These are phyloP conservation scores for Tridacna gigas DNA, from an alignment of 2,888 invertebrate genomes.

Conservation along the genomic window DNA sequence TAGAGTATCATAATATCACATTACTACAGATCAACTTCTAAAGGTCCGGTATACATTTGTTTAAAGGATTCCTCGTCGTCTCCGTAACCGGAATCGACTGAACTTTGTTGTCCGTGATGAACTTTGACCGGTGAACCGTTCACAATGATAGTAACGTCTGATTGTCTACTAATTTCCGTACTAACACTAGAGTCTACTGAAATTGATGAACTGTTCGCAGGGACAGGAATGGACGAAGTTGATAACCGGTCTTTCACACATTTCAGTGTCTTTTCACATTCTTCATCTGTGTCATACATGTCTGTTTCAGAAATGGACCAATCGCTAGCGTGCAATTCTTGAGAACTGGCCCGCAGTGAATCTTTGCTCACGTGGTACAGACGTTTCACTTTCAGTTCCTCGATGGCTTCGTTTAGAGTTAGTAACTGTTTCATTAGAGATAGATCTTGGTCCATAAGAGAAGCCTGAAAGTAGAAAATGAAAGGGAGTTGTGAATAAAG, in stretches of 20 bases:
- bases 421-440: constrained; percentile 82
- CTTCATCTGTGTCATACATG: constrained; percentile 73
- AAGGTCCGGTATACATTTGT: constrained; percentile 47
- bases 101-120: constrained; percentile 65
- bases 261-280: constrained; percentile 39
- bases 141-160: constrained; percentile 65
- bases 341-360: constrained; percentile 71
- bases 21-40: constrained; percentile 54
- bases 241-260: constrained; percentile 40
- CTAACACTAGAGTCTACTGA: constrained; percentile 13
- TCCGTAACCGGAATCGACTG: constrained; percentile 70
- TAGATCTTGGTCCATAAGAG: constrained; percentile 82
- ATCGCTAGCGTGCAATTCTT: constrained; percentile 69
- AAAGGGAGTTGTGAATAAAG: not conserved
- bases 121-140: constrained; percentile 56
- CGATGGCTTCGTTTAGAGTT: constrained; percentile 82
- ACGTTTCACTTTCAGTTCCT: constrained; percentile 78
- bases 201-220: constrained; percentile 32
- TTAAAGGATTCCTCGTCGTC: constrained; percentile 46
- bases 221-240: constrained; percentile 52
- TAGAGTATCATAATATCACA: not conserved
- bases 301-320: constrained; percentile 77
- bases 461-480: constrained; percentile 73
- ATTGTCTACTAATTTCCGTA: constrained; percentile 8
- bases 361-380: constrained; percentile 69